phyloP scores from a whole-genome alignment of 2,888 invertebrate species.

The Allygus modestus region DNA sequence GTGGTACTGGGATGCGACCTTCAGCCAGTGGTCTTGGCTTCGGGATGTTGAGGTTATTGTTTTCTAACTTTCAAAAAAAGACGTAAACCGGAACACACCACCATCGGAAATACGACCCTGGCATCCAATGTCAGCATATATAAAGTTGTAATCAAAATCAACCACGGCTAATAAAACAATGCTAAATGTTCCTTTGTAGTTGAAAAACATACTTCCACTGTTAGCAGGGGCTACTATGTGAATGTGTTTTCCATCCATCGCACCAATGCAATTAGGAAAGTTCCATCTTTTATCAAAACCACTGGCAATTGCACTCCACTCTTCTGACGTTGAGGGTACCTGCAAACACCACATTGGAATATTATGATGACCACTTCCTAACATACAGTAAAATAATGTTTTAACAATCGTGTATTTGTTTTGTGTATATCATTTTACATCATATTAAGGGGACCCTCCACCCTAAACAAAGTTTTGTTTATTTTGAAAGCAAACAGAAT shows the following conservation, averaged over 20 bases:
- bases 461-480: too few relatives aligned
- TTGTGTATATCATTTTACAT: too few relatives aligned
- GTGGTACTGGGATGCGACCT: constrained; percentile 61
- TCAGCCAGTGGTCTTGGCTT: constrained; percentile 57
- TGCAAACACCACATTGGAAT: constrained; percentile 65
- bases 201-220: constrained; percentile 66
- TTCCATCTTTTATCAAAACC: constrained; percentile 70
- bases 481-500: too few relatives aligned
- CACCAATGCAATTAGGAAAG: too few relatives aligned
- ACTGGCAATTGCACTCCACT: constrained; percentile 69
- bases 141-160: constrained; percentile 71
- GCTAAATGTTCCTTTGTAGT: constrained; percentile 70
- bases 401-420: too few relatives aligned
- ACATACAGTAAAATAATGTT: neutral
- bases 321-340: constrained; percentile 65
- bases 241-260: too few relatives aligned
- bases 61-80: constrained; percentile 59
- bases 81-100: constrained; percentile 66
- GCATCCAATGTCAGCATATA: constrained; percentile 71
- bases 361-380: neutral
- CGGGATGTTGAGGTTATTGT: constrained; percentile 60
- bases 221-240: neutral
- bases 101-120: constrained; percentile 70
- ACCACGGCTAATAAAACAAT: constrained; percentile 70
- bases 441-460: too few relatives aligned